Evolutionary conservation across 1,140 invertebrate species (phyloP), one percentile per base, ranked within the genome.

Genomic region (Protaetia brevitarsis): DNA sequence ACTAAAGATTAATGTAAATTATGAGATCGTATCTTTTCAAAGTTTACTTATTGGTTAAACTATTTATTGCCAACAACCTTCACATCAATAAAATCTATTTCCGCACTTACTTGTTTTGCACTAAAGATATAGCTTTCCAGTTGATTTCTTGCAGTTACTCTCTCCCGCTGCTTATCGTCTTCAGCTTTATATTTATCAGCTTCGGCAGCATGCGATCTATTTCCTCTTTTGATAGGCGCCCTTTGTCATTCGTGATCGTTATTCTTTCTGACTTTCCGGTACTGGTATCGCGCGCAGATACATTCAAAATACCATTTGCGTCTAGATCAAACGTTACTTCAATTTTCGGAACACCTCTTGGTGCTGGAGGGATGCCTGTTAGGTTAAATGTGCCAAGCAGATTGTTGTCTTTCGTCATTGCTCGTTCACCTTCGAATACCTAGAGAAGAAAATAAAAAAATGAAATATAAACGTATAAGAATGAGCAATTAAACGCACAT

Each of bases 221-320:
- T 72, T 97, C 94, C 23, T 91, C 90, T 75, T 96, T 94, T 21
- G 87, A 89, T 2, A 97, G 81, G 19, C 95, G 86, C 2, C 95
- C 94, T 77, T 96, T 96, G 75, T 97, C 95, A 74, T 97, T 97
- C 21, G 91, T 94, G 64, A 97, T 97, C 26, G 91, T 89, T 65
- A 92, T 91, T 70, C 86, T 87, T 73, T 93, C 89, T 1, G 85
- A 85, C 64, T 86, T 88, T 16, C 90, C 90, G 2, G 89, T 92
- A 64, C 88, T 90, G 69, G 81, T 86, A 68, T 95, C 92, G 73
- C 87, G 85, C 6, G 92, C 92, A 2, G 87, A 88, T 0, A 95
- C 92, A 75, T 91, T 88, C 0, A 93, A 73, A 64, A 93, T 93
- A 30, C 91, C 90, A 74, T 92, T 91, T 6, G 89, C 88, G 69